Evolutionary conservation across 2,797 vertebrate species (phyloP).

Genomic region (Brotula barbata): DNA sequence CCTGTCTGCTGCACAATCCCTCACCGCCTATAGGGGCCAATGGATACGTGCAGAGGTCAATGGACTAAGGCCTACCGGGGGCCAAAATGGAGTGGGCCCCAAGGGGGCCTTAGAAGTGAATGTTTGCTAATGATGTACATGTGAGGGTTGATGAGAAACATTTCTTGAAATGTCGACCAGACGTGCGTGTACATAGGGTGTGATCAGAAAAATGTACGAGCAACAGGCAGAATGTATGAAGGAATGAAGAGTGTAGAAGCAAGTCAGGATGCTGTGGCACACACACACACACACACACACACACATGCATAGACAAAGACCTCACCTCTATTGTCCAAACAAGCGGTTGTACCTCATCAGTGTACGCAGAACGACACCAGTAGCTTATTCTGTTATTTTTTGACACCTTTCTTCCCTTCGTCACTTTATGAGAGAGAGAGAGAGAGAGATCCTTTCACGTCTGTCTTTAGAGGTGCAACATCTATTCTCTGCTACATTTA

Average conservation of each 20-base stretch:
- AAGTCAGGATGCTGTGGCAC: background rate
- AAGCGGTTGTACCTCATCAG: too few species aligned
- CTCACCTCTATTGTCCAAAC: too few species aligned
- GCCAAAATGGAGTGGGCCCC: conserved; percentile 64
- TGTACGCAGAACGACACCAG: too few species aligned
- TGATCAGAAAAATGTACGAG: conserved; percentile 1
- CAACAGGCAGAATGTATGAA: background rate
- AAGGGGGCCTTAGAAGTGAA: conserved; percentile 66
- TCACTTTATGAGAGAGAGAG: too few species aligned
- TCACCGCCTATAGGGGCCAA: conserved; percentile 67
- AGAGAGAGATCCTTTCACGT: too few species aligned
- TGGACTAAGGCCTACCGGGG: conserved; percentile 61
- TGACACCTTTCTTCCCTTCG: too few species aligned
- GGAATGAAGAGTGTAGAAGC: conserved; percentile 22
- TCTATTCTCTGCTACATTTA: conserved; percentile 44
- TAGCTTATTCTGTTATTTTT: too few species aligned
- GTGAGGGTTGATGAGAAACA: conserved; percentile 55
- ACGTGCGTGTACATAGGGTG: background rate
- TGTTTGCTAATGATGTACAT: conserved; percentile 56
- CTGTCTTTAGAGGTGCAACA: conserved; percentile 23
- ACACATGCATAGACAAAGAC: too few species aligned
- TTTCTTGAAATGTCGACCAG: conserved; percentile 35
- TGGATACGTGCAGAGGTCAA: conserved; percentile 66
- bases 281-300: too few species aligned
- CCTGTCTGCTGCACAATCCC: conserved; percentile 63